These are phyloP conservation scores for Halcyon leucocephala DNA, from an alignment of 2,797 vertebrate species.

Conservation along the genomic window DNA sequence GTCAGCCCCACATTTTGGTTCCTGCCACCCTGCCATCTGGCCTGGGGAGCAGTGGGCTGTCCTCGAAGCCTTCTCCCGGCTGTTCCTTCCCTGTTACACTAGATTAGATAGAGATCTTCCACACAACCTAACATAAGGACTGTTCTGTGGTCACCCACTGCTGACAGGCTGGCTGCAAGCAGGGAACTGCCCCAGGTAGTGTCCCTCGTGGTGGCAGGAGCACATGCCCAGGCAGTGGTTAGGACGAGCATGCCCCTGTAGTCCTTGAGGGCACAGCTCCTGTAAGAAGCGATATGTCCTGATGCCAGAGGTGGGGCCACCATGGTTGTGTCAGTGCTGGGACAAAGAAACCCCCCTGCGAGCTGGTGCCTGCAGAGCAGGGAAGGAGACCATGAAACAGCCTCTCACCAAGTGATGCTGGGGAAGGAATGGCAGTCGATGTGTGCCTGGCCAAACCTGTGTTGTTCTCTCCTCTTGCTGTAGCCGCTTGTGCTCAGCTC, in stretches of 20 bases:
- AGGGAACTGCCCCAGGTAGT: not conserved
- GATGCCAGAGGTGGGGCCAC: not conserved
- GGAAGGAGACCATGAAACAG: not conserved
- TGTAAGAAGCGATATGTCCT: not conserved
- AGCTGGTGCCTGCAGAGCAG: rapidly evolving
- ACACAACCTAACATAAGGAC: not conserved
- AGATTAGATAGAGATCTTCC: not conserved
- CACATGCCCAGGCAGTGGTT: not conserved
- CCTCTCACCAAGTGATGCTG: not conserved
- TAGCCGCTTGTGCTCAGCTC: not conserved
- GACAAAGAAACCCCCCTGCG: not conserved
- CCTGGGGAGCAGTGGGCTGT: not conserved
- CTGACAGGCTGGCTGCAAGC: not conserved
- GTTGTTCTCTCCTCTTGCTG: not conserved
- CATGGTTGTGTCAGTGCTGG: rapidly evolving
- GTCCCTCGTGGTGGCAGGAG: not conserved
- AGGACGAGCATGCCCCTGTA: not conserved
- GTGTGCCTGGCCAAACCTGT: not conserved
- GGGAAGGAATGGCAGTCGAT: not conserved
- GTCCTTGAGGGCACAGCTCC: not conserved
- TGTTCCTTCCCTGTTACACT: not conserved
- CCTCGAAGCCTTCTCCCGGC: not conserved
- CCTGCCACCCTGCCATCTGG: not conserved
- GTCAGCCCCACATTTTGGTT: not conserved
- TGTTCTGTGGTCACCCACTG: not conserved